Conservation (phyloP, 2,888 invertebrate species). For the Acleris laterana region DNA sequence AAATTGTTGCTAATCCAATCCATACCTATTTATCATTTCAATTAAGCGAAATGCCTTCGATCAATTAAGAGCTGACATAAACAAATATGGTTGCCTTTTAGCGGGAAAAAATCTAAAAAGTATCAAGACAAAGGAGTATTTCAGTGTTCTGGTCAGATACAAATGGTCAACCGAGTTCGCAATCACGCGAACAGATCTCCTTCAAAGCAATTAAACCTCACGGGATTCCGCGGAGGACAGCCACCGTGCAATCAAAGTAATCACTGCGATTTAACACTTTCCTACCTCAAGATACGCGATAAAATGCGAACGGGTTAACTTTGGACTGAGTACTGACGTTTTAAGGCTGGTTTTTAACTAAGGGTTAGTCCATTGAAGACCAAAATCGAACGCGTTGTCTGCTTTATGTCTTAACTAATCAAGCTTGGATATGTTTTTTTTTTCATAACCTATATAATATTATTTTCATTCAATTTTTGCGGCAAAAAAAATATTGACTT, state of each 20-base stretch:
- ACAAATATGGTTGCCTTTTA: slow-evolving; percentile 51
- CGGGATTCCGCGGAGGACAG: slow-evolving; percentile 64
- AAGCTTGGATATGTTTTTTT: slow-evolving; percentile 13
- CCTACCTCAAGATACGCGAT: slow-evolving; percentile 66
- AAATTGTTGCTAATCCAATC: slow-evolving; percentile 6
- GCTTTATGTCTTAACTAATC: slow-evolving; percentile 35
- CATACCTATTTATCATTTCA: slow-evolving; percentile 19
- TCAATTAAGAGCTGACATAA: slow-evolving; percentile 26
- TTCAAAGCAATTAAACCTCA: slow-evolving; percentile 68
- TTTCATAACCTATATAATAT: too few relatives aligned
- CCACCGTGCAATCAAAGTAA: slow-evolving; percentile 72
- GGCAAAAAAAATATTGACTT: too few relatives aligned
- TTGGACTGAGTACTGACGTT: neutral
- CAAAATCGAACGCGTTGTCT: slow-evolving; percentile 22
- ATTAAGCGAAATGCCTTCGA: slow-evolving; percentile 23
- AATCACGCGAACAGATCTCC: slow-evolving; percentile 32
- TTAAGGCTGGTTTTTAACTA: neutral
- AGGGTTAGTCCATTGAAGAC: slow-evolving; percentile 17
- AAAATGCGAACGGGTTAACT: slow-evolving; percentile 41
- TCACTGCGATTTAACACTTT: slow-evolving; percentile 79
- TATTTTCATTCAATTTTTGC: too few relatives aligned
- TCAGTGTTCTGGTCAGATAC: slow-evolving; percentile 66
- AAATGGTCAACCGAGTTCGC: slow-evolving; percentile 56
- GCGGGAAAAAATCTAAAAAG: slow-evolving; percentile 46
- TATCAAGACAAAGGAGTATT: slow-evolving; percentile 64